Conservation (phyloP, 2,113 vertebrate species). For the Onychostoma macrolepis region DNA sequence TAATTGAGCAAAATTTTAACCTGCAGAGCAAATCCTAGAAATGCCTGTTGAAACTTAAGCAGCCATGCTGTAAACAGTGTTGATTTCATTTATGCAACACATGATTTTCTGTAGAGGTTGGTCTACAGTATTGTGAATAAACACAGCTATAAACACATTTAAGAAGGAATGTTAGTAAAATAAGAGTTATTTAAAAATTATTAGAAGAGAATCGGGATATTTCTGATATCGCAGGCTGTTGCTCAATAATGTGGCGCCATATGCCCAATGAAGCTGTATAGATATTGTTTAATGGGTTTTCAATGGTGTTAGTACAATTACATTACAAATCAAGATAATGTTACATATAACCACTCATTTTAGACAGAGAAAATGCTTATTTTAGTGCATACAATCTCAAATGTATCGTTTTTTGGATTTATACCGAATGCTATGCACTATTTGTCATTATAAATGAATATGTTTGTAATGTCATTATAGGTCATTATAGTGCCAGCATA, state of each 20-base stretch:
- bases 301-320: slow-evolving; percentile 34
- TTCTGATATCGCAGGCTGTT: slow-evolving; percentile 3
- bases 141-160: not conserved
- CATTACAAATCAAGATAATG: slow-evolving; percentile 30
- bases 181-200: not conserved
- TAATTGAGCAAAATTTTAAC: not conserved
- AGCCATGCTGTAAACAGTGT: no score
- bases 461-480: no score
- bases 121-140: not conserved
- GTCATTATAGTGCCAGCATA: not conserved
- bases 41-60: not conserved
- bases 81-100: not conserved
- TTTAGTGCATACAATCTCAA: not conserved
- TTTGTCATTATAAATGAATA: not conserved
- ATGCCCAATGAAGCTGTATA: not conserved
- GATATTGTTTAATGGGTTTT: slow-evolving; percentile 39
- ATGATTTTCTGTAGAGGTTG: not conserved
- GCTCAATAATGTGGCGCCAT: slow-evolving; percentile 26
- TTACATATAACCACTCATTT: slow-evolving; percentile 12
- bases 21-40: not conserved
- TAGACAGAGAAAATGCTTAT: slow-evolving; percentile 1
- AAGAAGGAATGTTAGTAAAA: no score
- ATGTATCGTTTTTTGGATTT: not conserved
- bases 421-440: not conserved
- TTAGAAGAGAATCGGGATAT: slow-evolving; percentile 9